Percentiles rank a stretch among this genome's conserved stretches.
Evolutionary conservation across 2,888 invertebrate species (phyloP).

Genomic region (Carterocephalus palaemon): DNA sequence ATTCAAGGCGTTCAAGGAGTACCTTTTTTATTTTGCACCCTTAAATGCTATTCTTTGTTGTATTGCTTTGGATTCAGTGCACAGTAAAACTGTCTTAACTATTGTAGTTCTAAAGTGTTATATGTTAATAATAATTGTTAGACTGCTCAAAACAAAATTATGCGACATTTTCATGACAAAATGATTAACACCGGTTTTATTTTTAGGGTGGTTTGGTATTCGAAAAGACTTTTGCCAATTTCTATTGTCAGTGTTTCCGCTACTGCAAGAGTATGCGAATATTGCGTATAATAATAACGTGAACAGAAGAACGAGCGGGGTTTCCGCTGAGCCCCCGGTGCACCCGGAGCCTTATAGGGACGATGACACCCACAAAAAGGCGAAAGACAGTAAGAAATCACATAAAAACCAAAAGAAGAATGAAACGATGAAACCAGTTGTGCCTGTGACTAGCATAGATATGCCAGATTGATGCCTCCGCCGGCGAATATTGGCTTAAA

Average conservation of each 20-base stretch:
- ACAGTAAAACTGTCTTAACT: too few relatives aligned
- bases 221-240: conserved; percentile 98
- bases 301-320: conserved; percentile 48
- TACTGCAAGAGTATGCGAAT: conserved; percentile 98
- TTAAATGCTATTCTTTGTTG: too few relatives aligned
- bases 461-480: conserved; percentile 87
- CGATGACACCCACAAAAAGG: conserved; percentile 67
- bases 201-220: conserved; percentile 99
- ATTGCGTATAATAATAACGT: conserved; percentile 92
- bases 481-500: conserved; percentile 12
- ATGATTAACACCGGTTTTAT: conserved; percentile 22
- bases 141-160: too few relatives aligned
- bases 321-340: conserved; percentile 58
- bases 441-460: conserved; percentile 93
- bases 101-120: too few relatives aligned
- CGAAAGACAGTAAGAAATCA: conserved; percentile 79
- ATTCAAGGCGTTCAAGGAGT: too few relatives aligned
- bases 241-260: conserved; percentile 94
- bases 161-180: too few relatives aligned
- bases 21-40: too few relatives aligned
- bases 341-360: conserved; percentile 70
- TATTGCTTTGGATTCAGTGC: too few relatives aligned
- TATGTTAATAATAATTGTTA: too few relatives aligned
- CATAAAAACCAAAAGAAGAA: conserved; percentile 86
- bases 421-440: conserved; percentile 89